Conservation (phyloP, 2,888 invertebrate species). For the Tetrapedia diversipes region DNA sequence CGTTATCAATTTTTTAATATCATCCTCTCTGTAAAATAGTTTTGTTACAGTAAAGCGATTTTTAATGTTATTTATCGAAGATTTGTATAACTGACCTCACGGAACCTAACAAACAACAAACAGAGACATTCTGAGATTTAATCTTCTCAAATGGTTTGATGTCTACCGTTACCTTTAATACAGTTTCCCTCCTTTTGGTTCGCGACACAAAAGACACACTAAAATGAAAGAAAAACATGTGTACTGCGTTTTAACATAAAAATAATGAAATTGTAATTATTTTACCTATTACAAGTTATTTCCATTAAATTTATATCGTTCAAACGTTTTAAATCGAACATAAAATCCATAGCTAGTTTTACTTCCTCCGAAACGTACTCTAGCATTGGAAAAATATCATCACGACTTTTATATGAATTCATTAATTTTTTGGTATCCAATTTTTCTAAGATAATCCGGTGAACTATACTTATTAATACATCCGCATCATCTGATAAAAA, state of each 20-base stretch:
- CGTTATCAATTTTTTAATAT: conserved; percentile 72
- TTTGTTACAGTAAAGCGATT: conserved; percentile 5
- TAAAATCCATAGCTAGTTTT: conserved; percentile 73
- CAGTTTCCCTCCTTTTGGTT: conserved; percentile 69
- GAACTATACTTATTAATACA: conserved; percentile 67
- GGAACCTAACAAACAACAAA: conserved; percentile 71
- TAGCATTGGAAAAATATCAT: conserved; percentile 72
- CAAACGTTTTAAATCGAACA: conserved; percentile 71
- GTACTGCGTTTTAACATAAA: not conserved
- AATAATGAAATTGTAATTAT: conserved; percentile 1
- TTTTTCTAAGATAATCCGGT: conserved; percentile 69
- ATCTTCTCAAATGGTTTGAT: conserved; percentile 73
- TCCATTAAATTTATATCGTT: conserved; percentile 67
- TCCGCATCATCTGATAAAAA: conserved; percentile 59
- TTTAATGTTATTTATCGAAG: conserved; percentile 1
- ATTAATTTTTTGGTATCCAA: conserved; percentile 60
- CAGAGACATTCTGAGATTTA: conserved; percentile 66
- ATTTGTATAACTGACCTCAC: conserved; percentile 68
- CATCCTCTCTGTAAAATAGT: conserved; percentile 68
- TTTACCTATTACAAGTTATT: conserved; percentile 69
- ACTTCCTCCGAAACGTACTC: conserved; percentile 71
- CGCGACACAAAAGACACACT: conserved; percentile 71
- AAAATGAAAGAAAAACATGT: conserved; percentile 39
- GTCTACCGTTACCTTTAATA: conserved; percentile 70
- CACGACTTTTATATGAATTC: conserved; percentile 56